A percentile compares a stretch with the other conserved stretches of the same genome.
Conservation (phyloP, 2,113 vertebrate genomes). For the Melanocharis versteri region DNA sequence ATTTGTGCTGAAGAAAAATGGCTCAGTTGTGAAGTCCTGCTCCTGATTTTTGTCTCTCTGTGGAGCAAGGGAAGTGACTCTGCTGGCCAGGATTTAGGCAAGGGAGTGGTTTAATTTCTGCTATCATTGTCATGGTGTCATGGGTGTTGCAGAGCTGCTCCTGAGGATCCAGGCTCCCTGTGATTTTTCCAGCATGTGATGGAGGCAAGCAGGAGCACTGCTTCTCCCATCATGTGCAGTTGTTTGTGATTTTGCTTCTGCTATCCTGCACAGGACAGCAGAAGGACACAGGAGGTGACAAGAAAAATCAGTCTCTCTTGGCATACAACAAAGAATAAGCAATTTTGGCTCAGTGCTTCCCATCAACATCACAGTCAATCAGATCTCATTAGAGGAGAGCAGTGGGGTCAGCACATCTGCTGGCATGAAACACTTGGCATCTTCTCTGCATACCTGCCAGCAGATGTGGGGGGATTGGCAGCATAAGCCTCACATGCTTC, state of each 20-base stretch:
- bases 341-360: background rate
- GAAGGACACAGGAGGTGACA: background rate
- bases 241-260: background rate
- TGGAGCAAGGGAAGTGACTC: background rate
- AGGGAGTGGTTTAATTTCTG: background rate
- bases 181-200: background rate
- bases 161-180: rapidly evolving
- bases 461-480: background rate
- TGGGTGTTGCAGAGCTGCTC: background rate
- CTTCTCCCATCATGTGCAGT: background rate
- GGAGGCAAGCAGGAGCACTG: background rate
- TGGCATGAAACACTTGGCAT: background rate
- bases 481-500: background rate
- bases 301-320: background rate
- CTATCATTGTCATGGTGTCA: rapidly evolving
- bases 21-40: background rate
- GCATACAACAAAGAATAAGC: background rate
- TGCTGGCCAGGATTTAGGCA: background rate
- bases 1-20: background rate
- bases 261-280: background rate
- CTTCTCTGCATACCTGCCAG: background rate
- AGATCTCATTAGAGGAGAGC: background rate
- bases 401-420: background rate
- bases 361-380: background rate
- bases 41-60: background rate